Evolutionary conservation across 2,113 vertebrate species (phyloP).

Genomic region (Notarius lentiginosus): DNA sequence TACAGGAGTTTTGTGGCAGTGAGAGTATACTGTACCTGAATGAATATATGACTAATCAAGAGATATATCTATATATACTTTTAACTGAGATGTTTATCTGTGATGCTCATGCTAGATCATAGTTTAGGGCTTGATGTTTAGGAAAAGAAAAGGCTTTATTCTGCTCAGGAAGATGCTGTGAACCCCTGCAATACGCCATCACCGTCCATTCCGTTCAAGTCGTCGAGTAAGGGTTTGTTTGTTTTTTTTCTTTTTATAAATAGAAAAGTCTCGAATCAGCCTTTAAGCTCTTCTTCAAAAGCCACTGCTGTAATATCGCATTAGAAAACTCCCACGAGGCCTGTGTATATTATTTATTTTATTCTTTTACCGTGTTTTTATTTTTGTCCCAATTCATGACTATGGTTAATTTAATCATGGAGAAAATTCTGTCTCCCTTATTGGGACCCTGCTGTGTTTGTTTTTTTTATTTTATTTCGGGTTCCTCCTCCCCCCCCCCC

Average conservation of each 20-base stretch:
- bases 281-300: constrained; percentile 27
- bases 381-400: background rate
- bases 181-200: constrained; percentile 39
- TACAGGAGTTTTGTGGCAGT: constrained; percentile 24
- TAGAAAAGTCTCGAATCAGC: background rate
- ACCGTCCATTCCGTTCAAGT: constrained; percentile 21
- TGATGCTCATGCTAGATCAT: constrained; percentile 39
- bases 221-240: background rate
- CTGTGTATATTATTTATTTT: constrained; percentile 36
- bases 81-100: constrained; percentile 46
- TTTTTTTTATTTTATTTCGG: background rate
- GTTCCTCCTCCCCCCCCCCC: too few relatives aligned
- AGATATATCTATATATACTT: constrained; percentile 36
- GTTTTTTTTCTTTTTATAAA: constrained; percentile 1
- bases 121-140: constrained; percentile 35
- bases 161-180: constrained; percentile 52
- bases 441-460: constrained; percentile 28
- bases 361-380: constrained; percentile 17
- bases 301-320: constrained; percentile 27
- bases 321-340: background rate
- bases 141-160: constrained; percentile 41
- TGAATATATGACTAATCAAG: constrained; percentile 44
- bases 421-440: constrained; percentile 31
- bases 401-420: constrained; percentile 15
- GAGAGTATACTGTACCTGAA: constrained; percentile 45